Evolutionary conservation across 2,113 vertebrate species (phyloP).

Genomic region (Eubucco bourcierii): DNA sequence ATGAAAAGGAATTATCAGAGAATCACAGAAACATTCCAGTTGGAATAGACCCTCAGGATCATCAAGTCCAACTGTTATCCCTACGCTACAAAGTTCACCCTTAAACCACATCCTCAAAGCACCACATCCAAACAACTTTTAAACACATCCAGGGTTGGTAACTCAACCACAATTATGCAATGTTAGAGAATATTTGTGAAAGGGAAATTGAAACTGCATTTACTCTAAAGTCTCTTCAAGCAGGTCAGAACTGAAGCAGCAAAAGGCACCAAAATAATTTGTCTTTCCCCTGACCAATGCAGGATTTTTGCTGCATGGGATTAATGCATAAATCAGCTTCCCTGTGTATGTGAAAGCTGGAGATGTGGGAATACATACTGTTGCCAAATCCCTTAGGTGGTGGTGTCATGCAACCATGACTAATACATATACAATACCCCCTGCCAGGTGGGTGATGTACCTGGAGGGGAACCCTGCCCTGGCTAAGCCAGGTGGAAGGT

Average conservation of each 20-base stretch:
- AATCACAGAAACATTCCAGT: too few species aligned
- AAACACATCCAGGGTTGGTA: too few species aligned
- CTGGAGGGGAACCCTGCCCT: neutral
- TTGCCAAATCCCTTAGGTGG: neutral
- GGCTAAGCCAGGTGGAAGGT: neutral
- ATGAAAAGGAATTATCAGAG: too few species aligned
- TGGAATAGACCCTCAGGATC: too few species aligned
- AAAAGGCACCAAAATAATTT: neutral
- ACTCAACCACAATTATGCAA: neutral
- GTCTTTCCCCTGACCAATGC: neutral
- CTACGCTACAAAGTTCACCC: too few species aligned
- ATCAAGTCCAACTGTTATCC: too few species aligned
- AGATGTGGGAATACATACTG: neutral
- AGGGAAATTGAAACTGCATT: neutral
- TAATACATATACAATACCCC: fast-evolving
- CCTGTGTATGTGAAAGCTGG: fast-evolving
- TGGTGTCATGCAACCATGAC: neutral
- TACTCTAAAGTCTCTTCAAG: neutral
- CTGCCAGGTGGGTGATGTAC: neutral
- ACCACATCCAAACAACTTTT: too few species aligned
- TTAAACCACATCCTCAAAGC: too few species aligned
- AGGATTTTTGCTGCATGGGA: neutral
- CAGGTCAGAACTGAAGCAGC: neutral
- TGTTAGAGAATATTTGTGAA: neutral
- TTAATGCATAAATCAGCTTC: neutral